Evolutionary conservation across 30 jellyfish, hydroid and myxozoan species (phyloP).

Genomic region (Turritopsis dohrnii): DNA sequence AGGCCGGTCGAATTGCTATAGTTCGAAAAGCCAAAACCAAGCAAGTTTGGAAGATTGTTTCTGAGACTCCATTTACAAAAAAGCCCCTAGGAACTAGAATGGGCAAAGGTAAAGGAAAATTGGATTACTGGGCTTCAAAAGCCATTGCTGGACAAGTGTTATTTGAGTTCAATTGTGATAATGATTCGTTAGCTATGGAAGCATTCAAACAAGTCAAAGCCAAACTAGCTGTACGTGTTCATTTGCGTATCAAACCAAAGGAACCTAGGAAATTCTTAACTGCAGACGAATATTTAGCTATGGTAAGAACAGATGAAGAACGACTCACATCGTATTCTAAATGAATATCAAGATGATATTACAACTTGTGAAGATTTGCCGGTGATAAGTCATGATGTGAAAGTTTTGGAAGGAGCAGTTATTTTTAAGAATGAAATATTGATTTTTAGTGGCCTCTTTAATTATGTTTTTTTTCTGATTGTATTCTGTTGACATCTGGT

Average conservation of each 20-base stretch:
- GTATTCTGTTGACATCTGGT: too few species aligned
- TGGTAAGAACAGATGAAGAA: constrained; percentile 16
- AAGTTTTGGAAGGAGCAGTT: neutral
- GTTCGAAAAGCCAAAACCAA: constrained; percentile 74
- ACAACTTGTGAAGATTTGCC: neutral
- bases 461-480: too few species aligned
- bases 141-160: constrained; percentile 77
- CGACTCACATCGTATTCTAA: neutral
- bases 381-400: neutral
- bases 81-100: constrained; percentile 87
- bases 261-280: constrained; percentile 29
- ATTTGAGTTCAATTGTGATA: constrained; percentile 79
- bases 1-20: constrained; percentile 80
- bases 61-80: constrained; percentile 72
- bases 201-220: constrained; percentile 85
- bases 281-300: neutral
- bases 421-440: too few species aligned
- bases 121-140: constrained; percentile 74
- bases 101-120: constrained; percentile 97
- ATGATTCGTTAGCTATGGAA: constrained; percentile 65
- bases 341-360: neutral
- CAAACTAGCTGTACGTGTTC: constrained; percentile 67
- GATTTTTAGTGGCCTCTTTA: too few species aligned
- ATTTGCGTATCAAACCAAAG: constrained; percentile 67
- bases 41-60: constrained; percentile 51